Percentiles rank a stretch among this genome's conserved stretches.
phyloP scores from a whole-genome alignment of 2,797 vertebrate genomes.

The Takifugu ocellatus region DNA sequence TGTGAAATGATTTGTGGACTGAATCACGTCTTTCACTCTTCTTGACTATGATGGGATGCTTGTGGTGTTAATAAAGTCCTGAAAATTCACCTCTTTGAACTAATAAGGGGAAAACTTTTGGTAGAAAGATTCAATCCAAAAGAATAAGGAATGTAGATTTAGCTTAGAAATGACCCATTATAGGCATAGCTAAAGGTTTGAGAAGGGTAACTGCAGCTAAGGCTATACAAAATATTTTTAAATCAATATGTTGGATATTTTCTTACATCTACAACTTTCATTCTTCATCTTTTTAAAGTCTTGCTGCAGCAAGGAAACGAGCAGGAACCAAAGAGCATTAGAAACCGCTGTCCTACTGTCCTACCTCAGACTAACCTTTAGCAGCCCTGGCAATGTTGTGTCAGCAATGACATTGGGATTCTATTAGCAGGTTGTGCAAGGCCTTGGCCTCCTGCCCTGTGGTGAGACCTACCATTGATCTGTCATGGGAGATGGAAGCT shows the following conservation, averaged over 20 bases:
- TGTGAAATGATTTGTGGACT: conserved; percentile 57
- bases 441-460: conserved; percentile 75
- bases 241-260: conserved; percentile 1
- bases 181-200: no score
- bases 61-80: conserved; percentile 55
- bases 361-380: conserved; percentile 65
- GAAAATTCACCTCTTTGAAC: conserved; percentile 53
- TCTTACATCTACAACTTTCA: conserved; percentile 1
- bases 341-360: conserved; percentile 57
- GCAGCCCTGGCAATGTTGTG: conserved; percentile 70
- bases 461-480: conserved; percentile 81
- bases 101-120: conserved; percentile 23
- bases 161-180: no score
- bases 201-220: neutral
- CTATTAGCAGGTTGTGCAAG: conserved; percentile 77
- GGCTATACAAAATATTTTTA: conserved; percentile 8
- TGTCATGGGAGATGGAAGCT: conserved; percentile 80
- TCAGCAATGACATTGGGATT: conserved; percentile 81
- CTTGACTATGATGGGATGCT: conserved; percentile 31
- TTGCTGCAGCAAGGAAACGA: conserved; percentile 22
- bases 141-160: neutral
- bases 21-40: conserved; percentile 48
- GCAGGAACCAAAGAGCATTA: conserved; percentile 39
- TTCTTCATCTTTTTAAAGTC: neutral
- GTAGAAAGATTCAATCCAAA: neutral